Percentiles rank a stretch among this genome's conserved stretches.
Evolutionary conservation across 2,888 invertebrate genomes (phyloP).

Genomic region (Lithophane semibrunnea): DNA sequence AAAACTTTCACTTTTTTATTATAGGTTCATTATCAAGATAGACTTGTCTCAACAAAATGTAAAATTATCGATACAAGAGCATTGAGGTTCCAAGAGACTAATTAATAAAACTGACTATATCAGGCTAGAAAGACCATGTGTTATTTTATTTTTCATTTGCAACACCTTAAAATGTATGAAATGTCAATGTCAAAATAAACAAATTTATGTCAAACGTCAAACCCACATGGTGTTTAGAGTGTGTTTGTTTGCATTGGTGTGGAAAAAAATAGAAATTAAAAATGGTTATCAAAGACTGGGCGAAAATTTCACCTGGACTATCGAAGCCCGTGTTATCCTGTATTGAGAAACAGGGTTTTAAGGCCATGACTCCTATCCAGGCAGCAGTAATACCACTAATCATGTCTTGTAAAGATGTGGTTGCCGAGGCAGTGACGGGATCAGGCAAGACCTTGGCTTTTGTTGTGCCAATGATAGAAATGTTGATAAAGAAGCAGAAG

Average conservation of each 20-base stretch:
- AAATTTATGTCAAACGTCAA: conserved; percentile 58
- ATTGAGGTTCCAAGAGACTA: background rate
- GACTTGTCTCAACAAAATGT: background rate
- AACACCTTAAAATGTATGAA: conserved; percentile 29
- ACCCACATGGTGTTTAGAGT: conserved; percentile 63
- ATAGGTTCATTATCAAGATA: background rate
- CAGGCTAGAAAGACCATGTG: background rate
- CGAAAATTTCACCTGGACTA: conserved; percentile 82
- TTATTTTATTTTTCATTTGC: background rate
- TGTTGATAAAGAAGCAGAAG: conserved; percentile 92
- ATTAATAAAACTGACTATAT: background rate
- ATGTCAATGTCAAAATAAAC: conserved; percentile 53
- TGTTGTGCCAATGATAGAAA: conserved; percentile 97
- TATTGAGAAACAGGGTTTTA: conserved; percentile 88
- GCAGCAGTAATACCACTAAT: conserved; percentile 97
- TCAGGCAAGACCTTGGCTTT: conserved; percentile 99
- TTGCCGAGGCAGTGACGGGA: conserved; percentile 99
- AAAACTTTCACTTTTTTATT: background rate
- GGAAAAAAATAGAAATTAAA: conserved; percentile 35
- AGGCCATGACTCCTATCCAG: conserved; percentile 92
- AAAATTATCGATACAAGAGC: background rate
- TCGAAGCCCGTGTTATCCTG: conserved; percentile 88
- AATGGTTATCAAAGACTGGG: conserved; percentile 87
- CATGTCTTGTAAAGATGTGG: conserved; percentile 98
- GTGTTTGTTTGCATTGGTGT: conserved; percentile 7